Evolutionary conservation across 2,113 vertebrate species (phyloP).

Genomic region (Lathamus discolor): DNA sequence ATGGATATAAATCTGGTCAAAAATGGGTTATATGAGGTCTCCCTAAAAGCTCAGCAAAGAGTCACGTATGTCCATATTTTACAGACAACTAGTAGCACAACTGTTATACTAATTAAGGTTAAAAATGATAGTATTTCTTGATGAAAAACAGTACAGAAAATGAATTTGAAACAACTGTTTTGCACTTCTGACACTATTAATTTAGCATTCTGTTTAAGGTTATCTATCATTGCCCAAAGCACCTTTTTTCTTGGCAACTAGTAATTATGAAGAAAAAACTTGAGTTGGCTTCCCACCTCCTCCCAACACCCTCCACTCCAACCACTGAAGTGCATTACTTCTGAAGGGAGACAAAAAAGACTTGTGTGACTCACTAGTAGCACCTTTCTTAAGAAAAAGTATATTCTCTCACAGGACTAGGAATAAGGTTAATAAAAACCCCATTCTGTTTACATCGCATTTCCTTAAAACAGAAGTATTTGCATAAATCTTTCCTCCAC

Average conservation of each 20-base stretch:
- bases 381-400: neutral
- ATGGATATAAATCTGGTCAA: rapidly evolving
- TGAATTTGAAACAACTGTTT: neutral
- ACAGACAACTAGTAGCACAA: neutral
- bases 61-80: neutral
- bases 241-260: neutral
- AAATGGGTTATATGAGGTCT: neutral
- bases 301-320: neutral
- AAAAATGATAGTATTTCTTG: neutral
- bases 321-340: neutral
- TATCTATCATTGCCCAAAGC: neutral
- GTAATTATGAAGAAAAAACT: neutral
- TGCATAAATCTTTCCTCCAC: neutral
- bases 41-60: neutral
- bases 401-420: neutral
- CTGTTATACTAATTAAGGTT: neutral
- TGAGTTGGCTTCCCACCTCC: neutral
- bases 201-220: neutral
- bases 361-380: neutral
- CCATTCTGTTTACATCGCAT: neutral
- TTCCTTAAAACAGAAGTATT: neutral
- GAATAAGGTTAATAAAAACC: neutral
- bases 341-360: neutral
- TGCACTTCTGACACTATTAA: neutral
- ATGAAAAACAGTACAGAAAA: neutral